Evolutionary conservation across 2,888 invertebrate genomes (phyloP), one percentile per base, ranked within the genome.

Genomic region (Epicampocera succincta): DNA sequence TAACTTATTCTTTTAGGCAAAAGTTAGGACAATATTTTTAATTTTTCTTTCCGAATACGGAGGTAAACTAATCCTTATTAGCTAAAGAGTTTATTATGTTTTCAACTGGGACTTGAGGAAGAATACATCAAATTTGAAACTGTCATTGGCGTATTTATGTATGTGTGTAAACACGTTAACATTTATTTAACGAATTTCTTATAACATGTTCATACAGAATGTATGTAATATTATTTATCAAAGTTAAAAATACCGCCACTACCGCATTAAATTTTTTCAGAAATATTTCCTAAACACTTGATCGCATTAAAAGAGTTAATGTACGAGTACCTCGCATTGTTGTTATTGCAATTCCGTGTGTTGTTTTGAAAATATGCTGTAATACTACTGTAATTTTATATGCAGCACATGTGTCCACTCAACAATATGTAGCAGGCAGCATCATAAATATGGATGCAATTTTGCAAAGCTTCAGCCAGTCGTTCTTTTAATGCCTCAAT

Each of bases 201-300:
- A 12, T 15, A 5, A 33, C 13, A 2, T 58, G 13, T 19, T 12
- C 12, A 17, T 40, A 21, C 19, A 21, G 8, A 8, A 33, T 33
- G 6, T 21, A 50, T 71, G 58, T 58, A 40, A 48, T 48, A 65
- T 54, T 48, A 63, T 40, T 58, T 72, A 65, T 82, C 81, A 82
- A 77, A 82, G 81, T 29, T 40, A 40, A 60, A 74, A 68, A 65
- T 69, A 50, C 76, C 76, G 81, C 73, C 40, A 68, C 68, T 76
- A 33, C 68, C 61, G 40, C 54, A 61, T 61, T 40, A 63, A 69
- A 33, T 46, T 6, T n/a, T 29, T 25, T 46, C 33, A 54, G 58
- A 81, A 74, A 65, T 82, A 66, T 82, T 82, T 77, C 56, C 73
- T 77, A 71, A 82, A 78, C 73, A 82, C 74, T 73, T 80, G 56